phyloP scores from a whole-genome alignment of 1,140 invertebrate genomes.

The Ips nitidus region DNA sequence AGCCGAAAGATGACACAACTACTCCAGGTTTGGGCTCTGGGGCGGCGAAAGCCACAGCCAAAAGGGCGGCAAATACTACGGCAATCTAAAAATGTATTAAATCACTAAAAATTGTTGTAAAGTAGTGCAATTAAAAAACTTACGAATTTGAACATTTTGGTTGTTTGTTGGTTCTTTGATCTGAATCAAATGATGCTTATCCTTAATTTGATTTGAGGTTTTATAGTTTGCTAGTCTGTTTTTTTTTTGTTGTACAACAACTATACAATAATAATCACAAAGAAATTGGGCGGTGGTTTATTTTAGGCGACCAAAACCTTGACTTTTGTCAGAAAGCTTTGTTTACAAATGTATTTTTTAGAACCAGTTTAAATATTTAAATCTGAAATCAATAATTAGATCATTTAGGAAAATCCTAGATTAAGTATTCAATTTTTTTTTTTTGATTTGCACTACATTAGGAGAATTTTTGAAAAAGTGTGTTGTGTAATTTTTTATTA shows the following conservation, averaged over 20 bases:
- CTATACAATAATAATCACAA: too few relatives aligned
- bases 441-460: too few relatives aligned
- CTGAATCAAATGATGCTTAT: slow-evolving; percentile 7
- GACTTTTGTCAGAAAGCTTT: neutral
- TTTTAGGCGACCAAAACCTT: neutral
- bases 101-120: neutral
- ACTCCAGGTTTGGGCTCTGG: slow-evolving; percentile 1
- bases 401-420: too few relatives aligned
- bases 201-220: neutral
- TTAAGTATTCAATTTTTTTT: too few relatives aligned
- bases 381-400: too few relatives aligned
- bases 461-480: too few relatives aligned
- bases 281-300: neutral
- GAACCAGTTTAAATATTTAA: too few relatives aligned
- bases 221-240: too few relatives aligned
- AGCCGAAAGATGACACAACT: neutral
- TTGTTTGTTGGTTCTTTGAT: neutral
- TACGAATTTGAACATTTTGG: slow-evolving; percentile 34
- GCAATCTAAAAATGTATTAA: neutral
- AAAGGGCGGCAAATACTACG: slow-evolving; percentile 2
- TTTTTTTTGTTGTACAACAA: too few relatives aligned
- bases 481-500: too few relatives aligned
- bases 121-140: neutral
- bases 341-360: too few relatives aligned
- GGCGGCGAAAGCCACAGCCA: slow-evolving; percentile 9